These are phyloP conservation scores for Hemithea aestivaria DNA, from an alignment of 2,888 invertebrate species.

Conservation along the genomic window DNA sequence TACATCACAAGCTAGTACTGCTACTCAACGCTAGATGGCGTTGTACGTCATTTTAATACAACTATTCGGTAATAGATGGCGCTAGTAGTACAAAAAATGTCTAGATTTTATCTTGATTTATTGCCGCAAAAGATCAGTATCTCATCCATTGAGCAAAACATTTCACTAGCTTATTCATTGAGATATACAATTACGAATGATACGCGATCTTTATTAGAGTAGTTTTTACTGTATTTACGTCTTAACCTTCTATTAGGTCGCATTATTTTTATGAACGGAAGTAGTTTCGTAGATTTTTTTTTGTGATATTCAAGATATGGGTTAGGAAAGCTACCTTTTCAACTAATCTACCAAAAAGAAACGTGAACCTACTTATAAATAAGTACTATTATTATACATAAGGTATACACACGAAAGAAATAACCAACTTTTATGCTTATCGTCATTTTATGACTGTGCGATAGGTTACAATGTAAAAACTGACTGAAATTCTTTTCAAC, in stretches of 20 bases:
- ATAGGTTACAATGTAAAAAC: no score
- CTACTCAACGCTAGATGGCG: slow-evolving; percentile 27
- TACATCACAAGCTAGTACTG: background rate
- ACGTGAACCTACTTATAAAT: no score
- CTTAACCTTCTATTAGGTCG: slow-evolving; percentile 19
- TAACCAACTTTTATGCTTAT: no score
- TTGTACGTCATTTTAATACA: background rate
- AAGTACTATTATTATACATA: no score
- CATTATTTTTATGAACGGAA: slow-evolving; percentile 14
- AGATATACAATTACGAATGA: slow-evolving; percentile 49
- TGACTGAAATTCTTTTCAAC: no score
- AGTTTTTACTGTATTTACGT: slow-evolving; percentile 32
- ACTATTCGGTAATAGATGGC: slow-evolving; percentile 38
- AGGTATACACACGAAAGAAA: no score
- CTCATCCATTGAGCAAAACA: slow-evolving; percentile 17
- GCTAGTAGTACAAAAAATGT: slow-evolving; percentile 14
- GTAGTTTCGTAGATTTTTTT: background rate
- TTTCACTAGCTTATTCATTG: slow-evolving; percentile 39
- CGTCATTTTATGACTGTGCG: no score
- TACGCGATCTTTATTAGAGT: slow-evolving; percentile 49
- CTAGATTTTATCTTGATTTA: slow-evolving; percentile 37
- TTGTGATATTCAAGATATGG: background rate
- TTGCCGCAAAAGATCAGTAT: slow-evolving; percentile 36
- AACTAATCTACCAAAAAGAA: no score
- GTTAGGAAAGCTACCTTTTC: no score